Conservation (phyloP, 2,113 vertebrate genomes). For the Periophthalmodon schlosseri region DNA sequence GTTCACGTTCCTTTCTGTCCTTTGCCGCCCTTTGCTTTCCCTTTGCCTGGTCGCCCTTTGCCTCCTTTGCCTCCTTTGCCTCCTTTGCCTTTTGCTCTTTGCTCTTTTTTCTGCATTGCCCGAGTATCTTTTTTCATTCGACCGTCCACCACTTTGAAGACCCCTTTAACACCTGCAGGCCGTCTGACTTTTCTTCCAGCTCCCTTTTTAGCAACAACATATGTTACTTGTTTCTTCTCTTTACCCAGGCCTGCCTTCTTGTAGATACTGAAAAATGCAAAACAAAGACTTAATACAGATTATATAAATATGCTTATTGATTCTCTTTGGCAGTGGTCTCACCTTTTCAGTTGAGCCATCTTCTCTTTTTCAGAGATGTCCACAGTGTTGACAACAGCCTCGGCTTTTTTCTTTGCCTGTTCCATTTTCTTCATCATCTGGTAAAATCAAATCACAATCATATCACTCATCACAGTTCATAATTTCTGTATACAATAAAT, state of each 20-base stretch:
- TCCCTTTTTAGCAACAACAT: conserved; percentile 90
- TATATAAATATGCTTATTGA: neutral
- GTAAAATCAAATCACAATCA: neutral
- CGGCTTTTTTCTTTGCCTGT: conserved; percentile 93
- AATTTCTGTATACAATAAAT: neutral
- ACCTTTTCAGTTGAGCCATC: conserved; percentile 90
- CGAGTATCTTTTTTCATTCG: conserved; percentile 93
- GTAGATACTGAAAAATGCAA: conserved; percentile 83
- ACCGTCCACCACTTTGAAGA: conserved; percentile 91
- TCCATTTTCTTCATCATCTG: conserved; percentile 96
- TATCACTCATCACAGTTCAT: neutral
- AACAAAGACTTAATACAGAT: neutral
- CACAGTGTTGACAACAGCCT: conserved; percentile 91
- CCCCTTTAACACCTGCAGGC: conserved; percentile 87
- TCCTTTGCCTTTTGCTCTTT: conserved; percentile 62
- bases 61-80: conserved; percentile 40
- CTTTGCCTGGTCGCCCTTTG: conserved; percentile 35
- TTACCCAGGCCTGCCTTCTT: conserved; percentile 94
- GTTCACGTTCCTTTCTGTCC: conserved; percentile 51
- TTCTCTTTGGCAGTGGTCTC: conserved; percentile 5
- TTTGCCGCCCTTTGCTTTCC: conserved; percentile 40
- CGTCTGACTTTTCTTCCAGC: conserved; percentile 85
- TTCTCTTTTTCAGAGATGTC: conserved; percentile 95
- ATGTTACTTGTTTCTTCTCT: conserved; percentile 92
- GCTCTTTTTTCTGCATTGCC: conserved; percentile 83